phyloP scores from a whole-genome alignment of 2,113 vertebrate genomes.

The Poeciliopsis occidentalis region DNA sequence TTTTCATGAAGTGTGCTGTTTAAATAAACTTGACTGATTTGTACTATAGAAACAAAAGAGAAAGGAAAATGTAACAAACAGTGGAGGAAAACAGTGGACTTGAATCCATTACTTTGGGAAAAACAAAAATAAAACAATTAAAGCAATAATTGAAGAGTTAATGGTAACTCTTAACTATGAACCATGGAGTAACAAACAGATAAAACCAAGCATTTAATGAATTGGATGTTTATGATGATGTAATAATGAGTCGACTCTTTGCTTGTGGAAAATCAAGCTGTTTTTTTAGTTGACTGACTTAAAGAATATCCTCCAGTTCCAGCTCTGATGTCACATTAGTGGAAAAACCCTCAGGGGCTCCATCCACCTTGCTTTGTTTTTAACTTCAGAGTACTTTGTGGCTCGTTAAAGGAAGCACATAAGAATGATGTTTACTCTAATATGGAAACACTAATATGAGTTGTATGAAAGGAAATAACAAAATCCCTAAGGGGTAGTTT shows the following conservation, averaged over 20 bases:
- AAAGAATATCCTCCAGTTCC: no score
- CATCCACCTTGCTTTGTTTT: neutral
- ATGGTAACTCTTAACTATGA: no score
- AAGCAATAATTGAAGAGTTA: no score
- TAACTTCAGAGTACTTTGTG: neutral
- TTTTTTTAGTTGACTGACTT: neutral
- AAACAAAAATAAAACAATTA: no score
- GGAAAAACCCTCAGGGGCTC: neutral
- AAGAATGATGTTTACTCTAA: neutral
- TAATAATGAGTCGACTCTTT: neutral
- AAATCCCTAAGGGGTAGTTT: neutral
- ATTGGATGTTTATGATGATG: neutral
- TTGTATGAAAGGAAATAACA: neutral
- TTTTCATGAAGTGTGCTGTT: no score
- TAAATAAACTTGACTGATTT: no score
- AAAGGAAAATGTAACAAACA: no score
- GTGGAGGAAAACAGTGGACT: no score
- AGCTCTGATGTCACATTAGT: neutral
- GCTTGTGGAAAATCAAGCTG: neutral
- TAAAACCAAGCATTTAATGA: neutral
- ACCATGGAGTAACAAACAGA: no score
- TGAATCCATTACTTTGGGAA: no score
- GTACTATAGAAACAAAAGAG: no score
- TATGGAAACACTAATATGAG: neutral
- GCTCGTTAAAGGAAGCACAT: neutral